Evolutionary conservation across 2,113 vertebrate species (phyloP).

Genomic region (Recurvirostra avosetta): DNA sequence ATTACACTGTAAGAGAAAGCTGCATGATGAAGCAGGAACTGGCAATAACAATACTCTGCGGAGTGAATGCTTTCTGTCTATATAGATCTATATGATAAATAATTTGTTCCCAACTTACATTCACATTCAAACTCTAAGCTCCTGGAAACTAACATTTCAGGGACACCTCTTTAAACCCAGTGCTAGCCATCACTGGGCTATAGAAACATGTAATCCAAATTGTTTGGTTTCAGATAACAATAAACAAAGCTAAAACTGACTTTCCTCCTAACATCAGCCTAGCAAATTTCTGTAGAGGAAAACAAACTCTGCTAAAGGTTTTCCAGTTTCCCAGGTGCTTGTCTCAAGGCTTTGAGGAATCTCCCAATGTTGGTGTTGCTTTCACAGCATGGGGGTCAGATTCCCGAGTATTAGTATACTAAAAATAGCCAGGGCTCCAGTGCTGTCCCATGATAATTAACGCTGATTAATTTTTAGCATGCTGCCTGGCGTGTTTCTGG

Average conservation of each 20-base stretch:
- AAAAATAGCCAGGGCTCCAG: neutral
- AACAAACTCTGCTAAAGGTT: neutral
- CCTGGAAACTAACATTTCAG: neutral
- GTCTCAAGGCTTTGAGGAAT: neutral
- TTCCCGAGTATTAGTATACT: neutral
- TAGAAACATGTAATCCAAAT: neutral
- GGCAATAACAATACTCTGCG: neutral
- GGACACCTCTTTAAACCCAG: neutral
- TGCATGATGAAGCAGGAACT: neutral
- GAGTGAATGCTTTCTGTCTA: neutral
- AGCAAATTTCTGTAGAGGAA: neutral
- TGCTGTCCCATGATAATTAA: neutral
- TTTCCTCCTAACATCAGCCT: neutral
- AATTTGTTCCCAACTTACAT: neutral
- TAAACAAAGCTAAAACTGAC: too few species aligned
- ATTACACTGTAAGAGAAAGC: neutral
- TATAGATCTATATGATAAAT: neutral
- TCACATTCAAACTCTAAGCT: neutral
- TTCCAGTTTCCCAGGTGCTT: neutral
- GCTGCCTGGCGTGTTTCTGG: neutral
- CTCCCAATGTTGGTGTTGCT: neutral
- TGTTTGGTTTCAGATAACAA: neutral
- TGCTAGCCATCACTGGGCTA: neutral
- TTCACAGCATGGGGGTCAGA: neutral
- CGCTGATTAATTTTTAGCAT: slow-evolving; percentile 29